A percentile compares a stretch with the other conserved stretches of the same genome.
Conservation (phyloP, 2,888 invertebrate species). For the Mantis religiosa region DNA sequence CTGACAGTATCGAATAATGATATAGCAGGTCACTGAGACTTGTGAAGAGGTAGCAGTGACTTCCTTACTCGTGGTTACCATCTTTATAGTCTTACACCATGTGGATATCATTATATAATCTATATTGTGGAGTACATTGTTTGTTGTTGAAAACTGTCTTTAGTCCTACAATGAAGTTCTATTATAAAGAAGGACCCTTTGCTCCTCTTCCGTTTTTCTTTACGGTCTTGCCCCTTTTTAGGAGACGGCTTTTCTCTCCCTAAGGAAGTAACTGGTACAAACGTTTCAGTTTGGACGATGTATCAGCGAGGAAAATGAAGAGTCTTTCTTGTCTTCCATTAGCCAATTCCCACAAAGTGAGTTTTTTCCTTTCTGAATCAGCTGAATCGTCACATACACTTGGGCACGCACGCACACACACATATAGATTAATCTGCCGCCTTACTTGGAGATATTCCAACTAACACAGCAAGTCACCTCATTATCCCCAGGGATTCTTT, state of each 20-base stretch:
- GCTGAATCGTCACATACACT: background rate
- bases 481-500: background rate
- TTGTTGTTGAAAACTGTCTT: background rate
- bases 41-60: too few relatives aligned
- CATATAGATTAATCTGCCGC: background rate
- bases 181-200: background rate
- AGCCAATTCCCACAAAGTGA: background rate
- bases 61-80: too few relatives aligned
- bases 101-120: background rate
- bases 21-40: too few relatives aligned
- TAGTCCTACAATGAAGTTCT: background rate
- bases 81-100: too few relatives aligned
- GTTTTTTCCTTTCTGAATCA: background rate
- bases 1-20: too few relatives aligned
- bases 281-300: background rate
- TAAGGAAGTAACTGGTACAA: background rate
- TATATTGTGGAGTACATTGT: background rate
- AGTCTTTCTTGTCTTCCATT: background rate
- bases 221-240: too few relatives aligned
- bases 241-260: background rate
- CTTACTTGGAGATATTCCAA: background rate
- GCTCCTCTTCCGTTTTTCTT: background rate
- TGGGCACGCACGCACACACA: background rate
- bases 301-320: background rate
- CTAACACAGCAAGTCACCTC: background rate